phyloP scores from a whole-genome alignment of 2,888 invertebrate species.

The Atethmia centrago region DNA sequence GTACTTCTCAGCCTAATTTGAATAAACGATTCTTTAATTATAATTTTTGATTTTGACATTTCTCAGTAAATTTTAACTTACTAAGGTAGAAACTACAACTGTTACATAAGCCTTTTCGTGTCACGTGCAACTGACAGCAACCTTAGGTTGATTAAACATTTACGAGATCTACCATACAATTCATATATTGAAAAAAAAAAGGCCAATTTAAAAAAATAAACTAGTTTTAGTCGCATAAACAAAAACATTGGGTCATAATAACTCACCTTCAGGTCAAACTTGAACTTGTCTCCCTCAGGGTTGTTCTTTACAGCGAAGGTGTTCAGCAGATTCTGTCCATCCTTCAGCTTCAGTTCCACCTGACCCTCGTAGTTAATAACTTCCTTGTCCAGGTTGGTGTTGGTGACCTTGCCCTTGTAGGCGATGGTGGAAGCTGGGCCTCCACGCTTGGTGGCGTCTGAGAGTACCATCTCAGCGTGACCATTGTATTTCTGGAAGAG shows the following conservation, averaged over 20 bases:
- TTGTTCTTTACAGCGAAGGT: slow-evolving; percentile 76
- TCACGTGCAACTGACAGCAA: background rate
- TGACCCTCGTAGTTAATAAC: slow-evolving; percentile 80
- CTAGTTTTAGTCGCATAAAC: background rate
- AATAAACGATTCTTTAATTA: background rate
- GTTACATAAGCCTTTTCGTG: background rate
- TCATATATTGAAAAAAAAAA: background rate
- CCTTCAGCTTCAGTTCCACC: slow-evolving; percentile 78
- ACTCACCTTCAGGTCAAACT: slow-evolving; percentile 79
- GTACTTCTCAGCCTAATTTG: background rate
- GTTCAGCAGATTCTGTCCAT: slow-evolving; percentile 80
- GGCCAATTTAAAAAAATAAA: too few relatives aligned
- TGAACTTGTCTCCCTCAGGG: slow-evolving; percentile 77
- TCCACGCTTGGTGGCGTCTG: slow-evolving; percentile 83
- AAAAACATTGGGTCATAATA: background rate
- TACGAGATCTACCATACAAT: background rate
- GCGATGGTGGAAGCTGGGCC: slow-evolving; percentile 78
- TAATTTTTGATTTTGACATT: background rate
- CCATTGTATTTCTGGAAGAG: slow-evolving; percentile 77
- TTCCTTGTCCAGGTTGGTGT: slow-evolving; percentile 78
- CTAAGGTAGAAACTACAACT: background rate
- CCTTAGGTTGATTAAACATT: background rate
- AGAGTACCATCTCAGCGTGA: slow-evolving; percentile 74
- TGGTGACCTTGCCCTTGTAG: slow-evolving; percentile 79
- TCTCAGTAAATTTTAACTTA: too few relatives aligned